Conservation (phyloP, 2,797 vertebrate genomes). For the Sciurus vulgaris region DNA sequence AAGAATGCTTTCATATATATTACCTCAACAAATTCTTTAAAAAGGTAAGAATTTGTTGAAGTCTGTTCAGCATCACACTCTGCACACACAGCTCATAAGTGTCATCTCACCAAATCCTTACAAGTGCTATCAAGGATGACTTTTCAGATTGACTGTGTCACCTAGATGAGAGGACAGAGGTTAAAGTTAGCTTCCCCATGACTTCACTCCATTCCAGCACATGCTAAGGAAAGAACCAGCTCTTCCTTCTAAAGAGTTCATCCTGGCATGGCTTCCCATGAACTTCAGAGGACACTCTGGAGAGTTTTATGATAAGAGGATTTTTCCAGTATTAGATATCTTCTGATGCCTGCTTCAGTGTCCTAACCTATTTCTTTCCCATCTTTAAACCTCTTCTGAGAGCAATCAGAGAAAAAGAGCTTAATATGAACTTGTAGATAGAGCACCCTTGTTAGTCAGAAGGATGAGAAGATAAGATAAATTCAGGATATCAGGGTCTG, state of each 20-base stretch:
- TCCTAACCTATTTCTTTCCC: not conserved
- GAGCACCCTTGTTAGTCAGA: not conserved
- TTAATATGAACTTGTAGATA: not conserved
- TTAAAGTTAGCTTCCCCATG: not conserved
- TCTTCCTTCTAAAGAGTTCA: not conserved
- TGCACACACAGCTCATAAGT: not conserved
- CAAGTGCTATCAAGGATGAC: not conserved
- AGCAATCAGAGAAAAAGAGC: not conserved
- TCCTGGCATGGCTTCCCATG: not conserved
- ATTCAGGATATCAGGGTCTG: not conserved
- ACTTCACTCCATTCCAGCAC: not conserved
- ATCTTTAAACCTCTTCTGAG: not conserved
- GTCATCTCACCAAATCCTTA: not conserved
- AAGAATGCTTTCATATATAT: slow-evolving; percentile 27
- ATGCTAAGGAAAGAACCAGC: not conserved
- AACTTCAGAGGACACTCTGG: not conserved
- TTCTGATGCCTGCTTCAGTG: not conserved
- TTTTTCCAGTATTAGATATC: slow-evolving; percentile 49
- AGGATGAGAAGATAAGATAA: not conserved
- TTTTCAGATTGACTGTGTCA: not conserved
- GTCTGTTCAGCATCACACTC: not conserved
- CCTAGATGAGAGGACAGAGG: not conserved
- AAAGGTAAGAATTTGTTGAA: not conserved
- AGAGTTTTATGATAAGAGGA: not conserved
- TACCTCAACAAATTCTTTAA: not conserved